A percentile compares a stretch with the other conserved stretches of the same genome.
Evolutionary conservation across 2,113 vertebrate species (phyloP).

Genomic region (Phalacrocorax brasilianus): DNA sequence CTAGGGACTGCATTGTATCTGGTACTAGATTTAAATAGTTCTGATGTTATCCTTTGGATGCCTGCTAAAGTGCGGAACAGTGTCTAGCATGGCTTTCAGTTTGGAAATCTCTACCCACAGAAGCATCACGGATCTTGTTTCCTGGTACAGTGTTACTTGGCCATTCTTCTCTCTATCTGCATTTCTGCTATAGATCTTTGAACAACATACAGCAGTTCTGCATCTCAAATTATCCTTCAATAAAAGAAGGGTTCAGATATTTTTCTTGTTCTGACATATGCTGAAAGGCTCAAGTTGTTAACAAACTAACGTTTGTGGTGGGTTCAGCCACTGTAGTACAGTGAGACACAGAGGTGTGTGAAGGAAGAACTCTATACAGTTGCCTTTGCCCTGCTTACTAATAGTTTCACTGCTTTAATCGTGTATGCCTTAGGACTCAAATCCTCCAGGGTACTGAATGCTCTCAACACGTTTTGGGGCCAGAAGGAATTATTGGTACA

Average conservation of each 20-base stretch:
- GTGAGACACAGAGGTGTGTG: neutral
- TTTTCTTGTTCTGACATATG: neutral
- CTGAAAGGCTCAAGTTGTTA: neutral
- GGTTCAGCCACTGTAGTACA: neutral
- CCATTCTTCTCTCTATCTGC: neutral
- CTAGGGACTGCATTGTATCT: neutral
- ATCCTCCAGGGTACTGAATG: neutral
- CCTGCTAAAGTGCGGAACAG: neutral
- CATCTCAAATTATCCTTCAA: neutral
- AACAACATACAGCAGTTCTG: rapidly evolving
- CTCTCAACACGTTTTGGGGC: neutral
- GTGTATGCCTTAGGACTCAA: neutral
- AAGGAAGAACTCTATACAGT: neutral
- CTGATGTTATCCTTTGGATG: neutral
- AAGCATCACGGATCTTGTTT: rapidly evolving
- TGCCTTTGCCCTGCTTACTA: neutral
- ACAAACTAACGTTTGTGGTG: neutral
- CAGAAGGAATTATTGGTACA: neutral
- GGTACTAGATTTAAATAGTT: neutral
- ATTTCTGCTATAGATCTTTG: neutral
- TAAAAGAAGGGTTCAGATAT: neutral
- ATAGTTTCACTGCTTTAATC: neutral
- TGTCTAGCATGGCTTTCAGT: neutral
- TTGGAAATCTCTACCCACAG: neutral
- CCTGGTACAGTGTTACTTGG: neutral